Percentiles rank a stretch among this genome's conserved stretches.
phyloP scores from a whole-genome alignment of 1,140 invertebrate genomes.

The Drosophila kepulauana region DNA sequence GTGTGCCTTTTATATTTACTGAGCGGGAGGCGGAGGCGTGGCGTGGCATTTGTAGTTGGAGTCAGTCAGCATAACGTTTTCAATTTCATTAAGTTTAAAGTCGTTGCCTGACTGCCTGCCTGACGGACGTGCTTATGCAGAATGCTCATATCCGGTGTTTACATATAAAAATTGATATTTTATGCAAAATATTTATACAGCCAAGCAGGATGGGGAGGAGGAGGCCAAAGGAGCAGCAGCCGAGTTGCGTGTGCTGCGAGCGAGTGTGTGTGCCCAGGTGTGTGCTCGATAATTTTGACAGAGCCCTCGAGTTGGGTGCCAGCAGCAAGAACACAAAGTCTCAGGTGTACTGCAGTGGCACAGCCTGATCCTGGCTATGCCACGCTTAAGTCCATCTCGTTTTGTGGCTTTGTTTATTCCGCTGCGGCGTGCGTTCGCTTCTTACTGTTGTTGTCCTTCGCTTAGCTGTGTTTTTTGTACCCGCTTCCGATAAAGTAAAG shows the following conservation, averaged over 20 bases:
- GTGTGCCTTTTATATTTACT: slow-evolving; percentile 22
- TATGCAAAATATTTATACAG: slow-evolving; percentile 75
- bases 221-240: too few species aligned
- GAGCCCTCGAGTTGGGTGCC: slow-evolving; percentile 2
- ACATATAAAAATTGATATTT: slow-evolving; percentile 75
- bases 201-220: background rate
- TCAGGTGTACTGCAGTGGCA: slow-evolving; percentile 8
- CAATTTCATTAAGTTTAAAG: slow-evolving; percentile 71
- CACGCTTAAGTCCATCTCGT: slow-evolving; percentile 43
- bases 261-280: slow-evolving; percentile 44
- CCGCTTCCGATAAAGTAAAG: too few species aligned
- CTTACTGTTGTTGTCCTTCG: slow-evolving; percentile 18
- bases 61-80: slow-evolving; percentile 42
- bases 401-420: slow-evolving; percentile 75
- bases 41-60: background rate
- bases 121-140: slow-evolving; percentile 42
- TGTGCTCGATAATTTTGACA: slow-evolving; percentile 65
- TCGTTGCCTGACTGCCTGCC: slow-evolving; percentile 16
- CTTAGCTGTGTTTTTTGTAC: slow-evolving; percentile 38
- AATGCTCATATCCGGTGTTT: slow-evolving; percentile 52
- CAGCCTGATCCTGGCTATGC: slow-evolving; percentile 19
- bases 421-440: slow-evolving; percentile 24
- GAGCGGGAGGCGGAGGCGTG: background rate
- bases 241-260: background rate
- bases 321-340: background rate